Base-by-base conservation (phyloP, 2,888 invertebrate genomes). In the Gerris lacustris region DNA sequence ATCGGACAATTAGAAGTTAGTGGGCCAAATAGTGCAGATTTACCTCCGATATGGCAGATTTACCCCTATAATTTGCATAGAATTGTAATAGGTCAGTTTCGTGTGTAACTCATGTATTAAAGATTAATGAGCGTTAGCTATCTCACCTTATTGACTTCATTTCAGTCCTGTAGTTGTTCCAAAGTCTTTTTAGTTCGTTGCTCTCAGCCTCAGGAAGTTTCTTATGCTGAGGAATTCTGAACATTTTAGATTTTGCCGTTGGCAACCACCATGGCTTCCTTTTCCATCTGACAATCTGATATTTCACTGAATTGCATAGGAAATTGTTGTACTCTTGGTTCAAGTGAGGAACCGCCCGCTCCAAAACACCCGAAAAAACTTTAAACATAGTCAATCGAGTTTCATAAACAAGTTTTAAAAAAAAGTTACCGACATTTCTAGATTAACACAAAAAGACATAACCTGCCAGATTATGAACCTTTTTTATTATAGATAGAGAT, bases 201-300 rank as follows among this genome's bases (percentile, higher is more conserved):
- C 77, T 76, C 77, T 94, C 92, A 63, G 89, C 90, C 72, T 78
- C 77, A 0, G 87, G 82, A 67, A 88, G 78, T 72, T 79, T 80
- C 31, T 85, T 85, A 66, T 85, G 84, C 76, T 82, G 82, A 0
- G 90, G 87, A 72, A 93, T 84, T 74, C 86, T 85, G 80, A 86
- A 93, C 67, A 89, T 75, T 83, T 93, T 94, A 75, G 86, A 87
- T 82, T 90, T 91, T 0, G 93, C 93, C 15, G 86, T 86, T 4
- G 91, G 90, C 67, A 92, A 71, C 91, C 91, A 91, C 73, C 87
- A 82, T 0, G 93, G 93, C 80, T 94, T 93, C 75, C 90, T 83
- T 72, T 82, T 80, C 84, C 85, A 86, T 76, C 87, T 81, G 6
- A 86, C 81, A 69, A 80, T 69, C 68, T 71, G 74, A 55, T 71